Percentiles rank a stretch among this genome's conserved stretches.
Evolutionary conservation across 1,140 invertebrate genomes (phyloP).

Genomic region (Pseudoatta argentina): DNA sequence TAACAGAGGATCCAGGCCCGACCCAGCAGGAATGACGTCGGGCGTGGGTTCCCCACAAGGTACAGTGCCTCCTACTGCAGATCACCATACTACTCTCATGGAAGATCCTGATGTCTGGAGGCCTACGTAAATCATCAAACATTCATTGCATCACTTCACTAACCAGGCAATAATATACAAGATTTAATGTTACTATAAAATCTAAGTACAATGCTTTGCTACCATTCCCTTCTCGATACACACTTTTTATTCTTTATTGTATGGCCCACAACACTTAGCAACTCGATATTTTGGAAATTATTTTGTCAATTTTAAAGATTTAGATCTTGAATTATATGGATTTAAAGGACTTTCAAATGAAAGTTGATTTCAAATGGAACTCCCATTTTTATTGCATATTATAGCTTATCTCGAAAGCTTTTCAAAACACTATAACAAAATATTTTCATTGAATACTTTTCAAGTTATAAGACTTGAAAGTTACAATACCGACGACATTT

Average conservation of each 20-base stretch:
- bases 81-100: conserved; percentile 93
- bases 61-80: conserved; percentile 88
- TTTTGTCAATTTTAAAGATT: no score
- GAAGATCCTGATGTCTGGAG: conserved; percentile 96
- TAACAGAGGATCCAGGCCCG: conserved; percentile 92
- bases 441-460: no score
- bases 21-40: conserved; percentile 93
- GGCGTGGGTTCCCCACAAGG: conserved; percentile 88
- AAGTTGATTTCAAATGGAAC: no score
- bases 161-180: conserved; percentile 85
- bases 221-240: neutral
- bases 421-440: no score
- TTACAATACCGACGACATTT: no score
- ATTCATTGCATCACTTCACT: conserved; percentile 84
- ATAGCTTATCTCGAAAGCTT: no score
- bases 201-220: conserved; percentile 10
- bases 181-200: conserved; percentile 72
- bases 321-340: no score
- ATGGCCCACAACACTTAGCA: neutral
- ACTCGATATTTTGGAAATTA: no score
- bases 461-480: no score
- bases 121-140: conserved; percentile 91
- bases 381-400: no score
- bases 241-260: conserved; percentile 8
- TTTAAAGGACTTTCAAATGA: no score